These are phyloP conservation scores for Seriola quinqueradiata DNA, from an alignment of 2,113 vertebrate genomes.

Conservation along the genomic window DNA sequence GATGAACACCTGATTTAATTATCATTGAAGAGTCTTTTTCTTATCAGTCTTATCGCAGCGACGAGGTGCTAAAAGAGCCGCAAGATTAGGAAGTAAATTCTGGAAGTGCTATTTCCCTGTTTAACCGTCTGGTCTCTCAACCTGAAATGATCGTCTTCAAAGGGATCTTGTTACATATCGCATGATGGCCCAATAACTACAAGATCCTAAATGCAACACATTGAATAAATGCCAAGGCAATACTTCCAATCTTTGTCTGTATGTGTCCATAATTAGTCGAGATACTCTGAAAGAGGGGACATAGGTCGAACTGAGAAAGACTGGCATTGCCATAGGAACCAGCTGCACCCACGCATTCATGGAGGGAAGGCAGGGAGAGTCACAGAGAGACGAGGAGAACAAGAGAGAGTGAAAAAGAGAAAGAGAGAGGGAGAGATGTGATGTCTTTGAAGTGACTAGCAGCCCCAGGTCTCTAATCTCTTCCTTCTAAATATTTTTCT, in stretches of 20 bases:
- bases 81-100: conserved; percentile 42
- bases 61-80: conserved; percentile 29
- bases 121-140: conserved; percentile 7
- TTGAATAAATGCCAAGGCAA: conserved; percentile 42
- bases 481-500: conserved; percentile 70
- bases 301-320: conserved; percentile 66
- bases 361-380: conserved; percentile 59
- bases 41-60: conserved; percentile 56
- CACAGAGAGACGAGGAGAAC: conserved; percentile 46
- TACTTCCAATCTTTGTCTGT: conserved; percentile 17
- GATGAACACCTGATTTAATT: conserved; percentile 76
- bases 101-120: conserved; percentile 11
- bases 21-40: conserved; percentile 64
- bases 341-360: conserved; percentile 63
- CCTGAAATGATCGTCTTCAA: conserved; percentile 24
- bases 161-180: neutral
- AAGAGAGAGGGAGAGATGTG: conserved; percentile 45
- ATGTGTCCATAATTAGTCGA: conserved; percentile 57
- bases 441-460: conserved; percentile 76
- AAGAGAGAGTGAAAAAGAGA: conserved; percentile 41
- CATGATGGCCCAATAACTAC: neutral
- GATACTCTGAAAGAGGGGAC: conserved; percentile 47
- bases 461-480: conserved; percentile 69
- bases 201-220: conserved; percentile 28
- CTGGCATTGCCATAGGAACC: conserved; percentile 77